A percentile compares a stretch with the other conserved stretches of the same genome.
These are phyloP conservation scores for Rana temporaria DNA, from an alignment of 2,113 vertebrate species.

Conservation along the genomic window DNA sequence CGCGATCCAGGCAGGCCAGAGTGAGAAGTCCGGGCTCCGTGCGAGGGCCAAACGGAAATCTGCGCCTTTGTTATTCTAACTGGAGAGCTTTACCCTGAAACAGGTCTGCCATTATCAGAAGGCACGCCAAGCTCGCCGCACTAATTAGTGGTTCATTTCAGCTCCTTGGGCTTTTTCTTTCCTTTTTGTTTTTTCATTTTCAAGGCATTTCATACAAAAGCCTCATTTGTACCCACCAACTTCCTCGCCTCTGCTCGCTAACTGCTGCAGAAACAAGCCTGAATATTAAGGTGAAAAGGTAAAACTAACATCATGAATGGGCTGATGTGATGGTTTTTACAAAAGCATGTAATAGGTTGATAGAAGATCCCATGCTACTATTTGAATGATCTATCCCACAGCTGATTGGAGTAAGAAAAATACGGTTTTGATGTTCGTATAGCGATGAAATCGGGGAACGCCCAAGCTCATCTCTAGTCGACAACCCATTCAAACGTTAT, in stretches of 20 bases:
- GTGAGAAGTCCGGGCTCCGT: neutral
- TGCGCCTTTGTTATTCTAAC: constrained; percentile 21
- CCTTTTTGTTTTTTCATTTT: neutral
- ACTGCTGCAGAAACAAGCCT: no score
- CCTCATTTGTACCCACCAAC: no score
- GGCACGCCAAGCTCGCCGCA: neutral
- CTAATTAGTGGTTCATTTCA: neutral
- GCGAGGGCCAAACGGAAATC: neutral
- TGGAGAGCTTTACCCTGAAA: neutral
- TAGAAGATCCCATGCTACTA: no score
- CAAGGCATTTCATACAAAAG: neutral
- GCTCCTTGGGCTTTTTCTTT: neutral
- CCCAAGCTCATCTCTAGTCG: no score
- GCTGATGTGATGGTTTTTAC: neutral
- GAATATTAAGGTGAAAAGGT: no score
- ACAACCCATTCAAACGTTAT: no score
- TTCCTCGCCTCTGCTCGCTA: no score
- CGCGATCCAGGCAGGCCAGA: neutral
- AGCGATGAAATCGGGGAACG: no score
- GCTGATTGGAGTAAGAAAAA: no score
- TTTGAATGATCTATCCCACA: no score
- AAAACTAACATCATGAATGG: no score
- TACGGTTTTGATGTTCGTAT: no score
- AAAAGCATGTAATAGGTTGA: neutral
- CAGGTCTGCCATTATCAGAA: neutral